Evolutionary conservation across 2,113 vertebrate species (phyloP), one percentile per base, ranked within the genome.

Genomic region (Marmota flaviventris): DNA sequence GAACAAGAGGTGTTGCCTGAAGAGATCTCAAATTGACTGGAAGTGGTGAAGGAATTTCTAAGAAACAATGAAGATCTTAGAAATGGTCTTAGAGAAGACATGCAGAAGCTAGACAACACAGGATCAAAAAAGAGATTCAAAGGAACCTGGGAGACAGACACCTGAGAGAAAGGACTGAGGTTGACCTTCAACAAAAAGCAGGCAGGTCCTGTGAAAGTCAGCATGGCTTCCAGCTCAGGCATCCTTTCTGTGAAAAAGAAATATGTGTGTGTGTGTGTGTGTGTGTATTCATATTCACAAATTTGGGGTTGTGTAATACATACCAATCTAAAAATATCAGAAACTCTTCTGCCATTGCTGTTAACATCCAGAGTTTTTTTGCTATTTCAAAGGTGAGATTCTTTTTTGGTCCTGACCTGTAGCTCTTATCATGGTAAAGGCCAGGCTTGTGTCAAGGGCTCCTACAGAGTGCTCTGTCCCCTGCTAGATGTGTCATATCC

Each of bases 1-100:
- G 96, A 97, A 61, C 90, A 98, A 96, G 98, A 98, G 22, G 48
- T 94, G 51, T 85, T 96, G 22, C 83, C 98, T 11, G 87, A 97
- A 95, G 96, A 98, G 98, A 81, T 96, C 70, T 78, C 76, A 81
- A 77, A 70, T 63, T 92, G 0, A 72, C 72, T 97, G 83, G 86
- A 95, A 77, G 69, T 14, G n/a, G 48, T 98, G 42, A 97, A 86
- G 87, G 93, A 91, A 72, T 98, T 98, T 85, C 96, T 98, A 63
- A 94, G n/a, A 96, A 93, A 87, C 91, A 97, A 98, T 18, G 25
- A 95, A 70, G 97, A 98, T 90, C 97, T 98, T 84, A 89, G 92
- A 95, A 95, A 39, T 77, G 53, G 75, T 48, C 95, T 98, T 67
- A 69, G 17, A 85, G 89, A 96, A 95, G 91, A 97, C 10, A 34